Percentiles rank a stretch among this genome's conserved stretches.
phyloP scores from a whole-genome alignment of 2,888 invertebrate genomes.

The Rotaria socialis region DNA sequence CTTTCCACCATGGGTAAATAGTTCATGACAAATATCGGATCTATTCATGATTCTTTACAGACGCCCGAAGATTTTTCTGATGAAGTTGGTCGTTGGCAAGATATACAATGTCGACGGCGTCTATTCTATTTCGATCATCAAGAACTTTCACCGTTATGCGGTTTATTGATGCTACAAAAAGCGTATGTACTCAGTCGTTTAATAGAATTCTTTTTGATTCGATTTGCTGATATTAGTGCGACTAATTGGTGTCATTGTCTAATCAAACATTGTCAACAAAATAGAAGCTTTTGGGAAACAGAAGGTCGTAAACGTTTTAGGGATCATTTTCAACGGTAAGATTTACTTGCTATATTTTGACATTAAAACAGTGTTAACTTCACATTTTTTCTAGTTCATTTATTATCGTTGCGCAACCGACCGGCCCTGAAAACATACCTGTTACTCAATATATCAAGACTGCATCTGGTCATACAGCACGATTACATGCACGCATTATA shows the following conservation, averaged over 20 bases:
- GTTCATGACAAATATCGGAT: too few species aligned
- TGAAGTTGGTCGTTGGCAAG: not conserved
- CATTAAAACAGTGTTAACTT: too few species aligned
- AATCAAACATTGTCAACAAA: not conserved
- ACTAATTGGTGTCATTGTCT: constrained; percentile 21
- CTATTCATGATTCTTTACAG: not conserved
- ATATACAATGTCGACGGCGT: not conserved
- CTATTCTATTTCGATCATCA: not conserved
- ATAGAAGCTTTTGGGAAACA: not conserved
- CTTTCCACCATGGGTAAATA: not conserved
- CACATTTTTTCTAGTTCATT: not conserved
- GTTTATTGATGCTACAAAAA: not conserved
- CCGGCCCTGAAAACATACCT: not conserved
- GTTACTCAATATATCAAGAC: not conserved
- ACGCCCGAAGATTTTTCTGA: not conserved
- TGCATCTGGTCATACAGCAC: not conserved
- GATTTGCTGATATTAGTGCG: not conserved
- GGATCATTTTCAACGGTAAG: not conserved
- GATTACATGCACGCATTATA: not conserved
- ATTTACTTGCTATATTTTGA: not conserved
- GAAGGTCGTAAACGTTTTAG: not conserved
- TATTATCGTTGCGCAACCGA: not conserved
- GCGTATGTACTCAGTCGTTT: not conserved
- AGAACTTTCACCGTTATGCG: not conserved
- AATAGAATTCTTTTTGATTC: not conserved